phyloP scores from a whole-genome alignment of 2,797 vertebrate species.

The Echeneis naucrates region DNA sequence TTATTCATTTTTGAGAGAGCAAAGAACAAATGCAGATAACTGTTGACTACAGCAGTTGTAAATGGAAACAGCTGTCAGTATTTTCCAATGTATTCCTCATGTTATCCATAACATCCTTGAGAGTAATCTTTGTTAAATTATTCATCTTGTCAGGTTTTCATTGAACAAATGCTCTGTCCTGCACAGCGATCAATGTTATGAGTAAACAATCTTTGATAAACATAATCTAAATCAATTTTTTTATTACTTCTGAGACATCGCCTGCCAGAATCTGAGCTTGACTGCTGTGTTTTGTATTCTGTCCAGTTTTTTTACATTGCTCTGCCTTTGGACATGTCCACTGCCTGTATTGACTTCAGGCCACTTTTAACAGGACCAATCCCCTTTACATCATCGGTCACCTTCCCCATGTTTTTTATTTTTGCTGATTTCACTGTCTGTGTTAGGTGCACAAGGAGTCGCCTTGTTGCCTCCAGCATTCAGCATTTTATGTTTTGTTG shows the following conservation, averaged over 20 bases:
- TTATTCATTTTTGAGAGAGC: conserved; percentile 24
- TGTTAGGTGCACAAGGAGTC: not conserved
- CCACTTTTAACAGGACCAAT: conserved; percentile 28
- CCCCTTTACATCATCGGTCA: conserved; percentile 54
- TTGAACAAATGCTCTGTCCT: conserved; percentile 6
- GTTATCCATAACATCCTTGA: conserved; percentile 13
- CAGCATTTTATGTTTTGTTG: not conserved
- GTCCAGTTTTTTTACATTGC: conserved; percentile 19
- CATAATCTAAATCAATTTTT: conserved; percentile 3
- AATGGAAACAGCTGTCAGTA: conserved; percentile 23
- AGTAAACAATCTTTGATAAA: conserved; percentile 15
- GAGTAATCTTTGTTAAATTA: conserved; percentile 37
- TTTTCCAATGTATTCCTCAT: conserved; percentile 12
- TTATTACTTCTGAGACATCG: conserved; percentile 12
- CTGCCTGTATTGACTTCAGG: conserved; percentile 31
- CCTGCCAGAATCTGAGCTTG: conserved; percentile 24
- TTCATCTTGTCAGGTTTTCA: conserved; percentile 16
- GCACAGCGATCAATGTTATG: not conserved
- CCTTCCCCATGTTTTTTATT: conserved; percentile 11
- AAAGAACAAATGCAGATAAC: conserved; percentile 18
- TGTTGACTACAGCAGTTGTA: conserved; percentile 6
- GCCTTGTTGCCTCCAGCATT: not conserved
- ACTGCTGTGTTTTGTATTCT: conserved; percentile 44
- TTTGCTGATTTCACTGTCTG: conserved; percentile 17
- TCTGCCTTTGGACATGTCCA: conserved; percentile 27